These are phyloP conservation scores for Gastrophysa polygoni DNA, from an alignment of 2,888 invertebrate genomes.

Conservation along the genomic window DNA sequence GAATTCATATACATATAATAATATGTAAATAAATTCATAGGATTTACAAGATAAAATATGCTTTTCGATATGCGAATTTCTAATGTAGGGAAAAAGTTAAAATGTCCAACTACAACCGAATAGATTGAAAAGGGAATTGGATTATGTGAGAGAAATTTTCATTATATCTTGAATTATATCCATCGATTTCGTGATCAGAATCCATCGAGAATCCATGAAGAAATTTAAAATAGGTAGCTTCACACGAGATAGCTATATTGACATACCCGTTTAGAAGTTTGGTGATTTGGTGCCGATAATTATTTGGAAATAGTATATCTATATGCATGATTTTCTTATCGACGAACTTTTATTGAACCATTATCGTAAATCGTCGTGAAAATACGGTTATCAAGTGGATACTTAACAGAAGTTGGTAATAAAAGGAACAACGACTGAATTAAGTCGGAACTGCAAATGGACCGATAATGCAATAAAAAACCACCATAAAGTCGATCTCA, in stretches of 20 bases:
- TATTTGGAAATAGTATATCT: no score
- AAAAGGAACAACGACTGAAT: constrained; percentile 7
- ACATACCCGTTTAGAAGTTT: not conserved
- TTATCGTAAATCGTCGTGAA: not conserved
- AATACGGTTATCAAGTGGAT: not conserved
- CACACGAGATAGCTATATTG: no score
- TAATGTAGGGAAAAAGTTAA: constrained; percentile 30
- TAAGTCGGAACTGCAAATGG: constrained; percentile 9
- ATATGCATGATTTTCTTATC: not conserved
- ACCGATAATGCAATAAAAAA: constrained; percentile 9
- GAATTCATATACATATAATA: not conserved
- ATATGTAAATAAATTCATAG: constrained; percentile 34
- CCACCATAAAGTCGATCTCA: constrained; percentile 5
- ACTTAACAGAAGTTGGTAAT: constrained; percentile 2
- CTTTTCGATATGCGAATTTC: constrained; percentile 25
- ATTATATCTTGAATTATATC: constrained; percentile 15
- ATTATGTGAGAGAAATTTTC: constrained; percentile 31
- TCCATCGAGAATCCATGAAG: not conserved
- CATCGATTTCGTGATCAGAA: not conserved
- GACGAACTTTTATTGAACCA: not conserved
- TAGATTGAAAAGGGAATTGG: constrained; percentile 28
- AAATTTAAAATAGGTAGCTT: no score
- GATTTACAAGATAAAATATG: constrained; percentile 28
- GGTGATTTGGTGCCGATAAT: not conserved
- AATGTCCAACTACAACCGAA: constrained; percentile 22